Conservation (phyloP, 35 echinoderm and acorn worm species). For the Apostichopus parvimensis region DNA sequence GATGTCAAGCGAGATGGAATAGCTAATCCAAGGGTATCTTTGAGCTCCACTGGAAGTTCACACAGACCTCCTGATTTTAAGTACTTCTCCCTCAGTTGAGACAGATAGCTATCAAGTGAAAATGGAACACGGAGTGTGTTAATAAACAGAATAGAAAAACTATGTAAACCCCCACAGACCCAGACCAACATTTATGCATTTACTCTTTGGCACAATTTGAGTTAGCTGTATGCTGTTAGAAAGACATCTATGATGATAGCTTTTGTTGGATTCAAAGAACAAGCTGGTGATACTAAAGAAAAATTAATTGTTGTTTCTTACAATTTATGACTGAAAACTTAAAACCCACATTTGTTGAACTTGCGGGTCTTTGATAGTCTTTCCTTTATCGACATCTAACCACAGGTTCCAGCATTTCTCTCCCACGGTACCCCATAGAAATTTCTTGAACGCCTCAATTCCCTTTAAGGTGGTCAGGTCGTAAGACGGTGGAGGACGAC, state of each 20-base stretch:
- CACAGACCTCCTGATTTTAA: conserved; percentile 75
- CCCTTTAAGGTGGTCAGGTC: conserved; percentile 79
- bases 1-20: conserved; percentile 60
- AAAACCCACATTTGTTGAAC: conserved; percentile 70
- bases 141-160: too few species aligned
- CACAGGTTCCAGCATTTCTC: conserved; percentile 94
- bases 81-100: conserved; percentile 92
- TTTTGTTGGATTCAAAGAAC: too few species aligned
- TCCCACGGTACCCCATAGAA: conserved; percentile 79
- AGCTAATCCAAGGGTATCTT: conserved; percentile 60
- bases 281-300: too few species aligned
- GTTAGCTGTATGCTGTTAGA: too few species aligned
- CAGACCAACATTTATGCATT: too few species aligned
- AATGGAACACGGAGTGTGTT: too few species aligned
- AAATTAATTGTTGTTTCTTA: background rate
- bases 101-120: conserved; percentile 60
- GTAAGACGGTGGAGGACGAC: conserved; percentile 65
- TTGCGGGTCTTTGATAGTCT: conserved; percentile 69
- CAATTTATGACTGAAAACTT: background rate
- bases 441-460: conserved; percentile 89
- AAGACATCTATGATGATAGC: too few species aligned
- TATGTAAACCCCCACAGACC: too few species aligned
- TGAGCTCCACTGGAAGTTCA: conserved; percentile 75
- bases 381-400: conserved; percentile 91
- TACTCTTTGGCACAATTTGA: too few species aligned